Percentiles rank a stretch among this genome's conserved stretches.
phyloP scores from a whole-genome alignment of 2,797 vertebrate genomes.

The Eremophila alpestris region DNA sequence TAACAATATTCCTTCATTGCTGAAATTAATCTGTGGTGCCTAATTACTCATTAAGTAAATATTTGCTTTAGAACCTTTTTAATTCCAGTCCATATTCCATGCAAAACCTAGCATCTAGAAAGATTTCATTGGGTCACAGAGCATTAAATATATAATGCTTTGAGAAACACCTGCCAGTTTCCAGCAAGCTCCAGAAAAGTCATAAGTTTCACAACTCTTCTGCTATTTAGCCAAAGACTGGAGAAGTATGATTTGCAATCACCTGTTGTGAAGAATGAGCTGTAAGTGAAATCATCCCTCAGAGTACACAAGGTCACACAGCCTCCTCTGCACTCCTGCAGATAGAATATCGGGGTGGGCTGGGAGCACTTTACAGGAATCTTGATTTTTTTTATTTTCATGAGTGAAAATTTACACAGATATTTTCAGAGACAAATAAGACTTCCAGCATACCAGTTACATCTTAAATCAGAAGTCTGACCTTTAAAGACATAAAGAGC shows the following conservation, averaged over 20 bases:
- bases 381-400: neutral
- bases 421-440: slow-evolving; percentile 17
- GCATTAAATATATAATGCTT: neutral
- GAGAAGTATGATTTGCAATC: neutral
- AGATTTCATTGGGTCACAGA: neutral
- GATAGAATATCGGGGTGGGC: neutral
- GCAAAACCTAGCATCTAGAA: neutral
- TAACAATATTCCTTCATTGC: neutral
- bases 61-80: neutral
- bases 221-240: neutral
- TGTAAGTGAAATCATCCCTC: slow-evolving; percentile 40
- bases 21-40: neutral
- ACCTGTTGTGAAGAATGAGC: slow-evolving; percentile 25
- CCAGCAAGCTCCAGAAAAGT: neutral
- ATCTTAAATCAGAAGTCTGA: slow-evolving; percentile 21
- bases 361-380: neutral
- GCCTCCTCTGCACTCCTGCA: neutral
- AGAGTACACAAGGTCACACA: neutral
- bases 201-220: neutral
- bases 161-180: neutral
- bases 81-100: neutral
- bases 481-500: neutral
- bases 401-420: slow-evolving; percentile 7
- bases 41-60: neutral
- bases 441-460: neutral